Percentiles rank a stretch among this genome's conserved stretches.
These are phyloP conservation scores for Florisuga fusca DNA, from an alignment of 2,797 vertebrate genomes.

Conservation along the genomic window DNA sequence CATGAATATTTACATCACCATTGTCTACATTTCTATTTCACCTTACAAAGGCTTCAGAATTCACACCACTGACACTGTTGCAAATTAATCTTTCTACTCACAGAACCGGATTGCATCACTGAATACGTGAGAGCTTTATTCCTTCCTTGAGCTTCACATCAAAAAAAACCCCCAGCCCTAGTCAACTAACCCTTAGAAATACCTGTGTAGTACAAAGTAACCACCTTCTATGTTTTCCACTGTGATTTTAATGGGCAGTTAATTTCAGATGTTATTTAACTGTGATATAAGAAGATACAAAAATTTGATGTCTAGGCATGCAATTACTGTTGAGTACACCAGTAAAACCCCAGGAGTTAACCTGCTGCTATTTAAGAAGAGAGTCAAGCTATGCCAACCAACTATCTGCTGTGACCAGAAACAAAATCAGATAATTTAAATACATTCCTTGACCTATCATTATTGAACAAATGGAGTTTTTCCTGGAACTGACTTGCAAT, in stretches of 20 bases:
- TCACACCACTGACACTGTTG: not conserved
- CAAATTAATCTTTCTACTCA: not conserved
- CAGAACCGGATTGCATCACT: not conserved
- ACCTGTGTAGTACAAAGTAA: not conserved
- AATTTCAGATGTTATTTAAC: not conserved
- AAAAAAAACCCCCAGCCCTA: rapidly evolving
- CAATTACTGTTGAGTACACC: not conserved
- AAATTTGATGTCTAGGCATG: not conserved
- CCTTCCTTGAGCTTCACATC: not conserved
- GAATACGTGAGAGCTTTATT: not conserved
- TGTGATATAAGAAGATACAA: not conserved
- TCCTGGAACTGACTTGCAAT: not conserved
- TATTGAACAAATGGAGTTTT: not conserved
- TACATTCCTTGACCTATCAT: not conserved
- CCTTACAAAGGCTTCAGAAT: not conserved
- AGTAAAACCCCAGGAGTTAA: not conserved
- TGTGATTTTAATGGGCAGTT: not conserved
- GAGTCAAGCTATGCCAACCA: not conserved
- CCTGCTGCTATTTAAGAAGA: not conserved
- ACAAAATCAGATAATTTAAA: not conserved
- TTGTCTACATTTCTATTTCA: not conserved
- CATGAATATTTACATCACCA: not conserved
- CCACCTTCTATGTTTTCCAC: not conserved
- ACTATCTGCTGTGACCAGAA: not conserved
- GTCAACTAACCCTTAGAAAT: not conserved